Evolutionary conservation across 1,140 invertebrate species (phyloP), one percentile per base, ranked within the genome.

Genomic region (Chelonus insularis): DNA sequence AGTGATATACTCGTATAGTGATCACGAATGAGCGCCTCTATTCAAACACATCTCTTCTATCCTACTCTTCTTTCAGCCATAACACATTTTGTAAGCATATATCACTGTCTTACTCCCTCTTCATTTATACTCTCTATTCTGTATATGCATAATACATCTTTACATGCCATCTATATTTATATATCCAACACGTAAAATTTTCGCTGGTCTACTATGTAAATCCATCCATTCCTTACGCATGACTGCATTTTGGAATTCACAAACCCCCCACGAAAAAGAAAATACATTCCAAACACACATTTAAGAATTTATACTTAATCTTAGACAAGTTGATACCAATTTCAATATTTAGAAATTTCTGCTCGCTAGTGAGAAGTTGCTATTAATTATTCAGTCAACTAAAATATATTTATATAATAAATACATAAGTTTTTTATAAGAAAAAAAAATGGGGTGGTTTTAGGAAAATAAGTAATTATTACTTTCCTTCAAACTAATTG

Each of bases 11-110:
- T 43, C 39, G 55, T 59, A 60, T n/a, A n/a, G 57, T 48, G 62
- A 63, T 63, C 51, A 63, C 62, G 62, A 63, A 20, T 63, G 62
- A 63, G 62, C 62, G 62, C 62, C 62, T 63, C 62, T 51, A 63
- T 63, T 63, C 50, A 63, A 45, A 16, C 56, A 39, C 39, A 41
- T 58, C 56, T 56, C 54, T 63, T 63, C 50, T 48, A 23, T 12
- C 21, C 55, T 12, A 11, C 32, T 55, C 14, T 55, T 41, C 4
- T 43, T 57, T 39, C n/a, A n/a, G 21, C 5, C 9, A 14, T 39
- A 12, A 39, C 20, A 9, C 39, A 18, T 18, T 14, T 41, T 41
- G 36, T 37, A 52, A n/a, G 36, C 34, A 29, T 52, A 37, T 36
- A 48, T 52, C 43, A 45, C 16, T 16, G 20, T 45, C 14, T 45